phyloP scores from a whole-genome alignment of 2,797 vertebrate genomes.

The Parotocinclus haroldoi region DNA sequence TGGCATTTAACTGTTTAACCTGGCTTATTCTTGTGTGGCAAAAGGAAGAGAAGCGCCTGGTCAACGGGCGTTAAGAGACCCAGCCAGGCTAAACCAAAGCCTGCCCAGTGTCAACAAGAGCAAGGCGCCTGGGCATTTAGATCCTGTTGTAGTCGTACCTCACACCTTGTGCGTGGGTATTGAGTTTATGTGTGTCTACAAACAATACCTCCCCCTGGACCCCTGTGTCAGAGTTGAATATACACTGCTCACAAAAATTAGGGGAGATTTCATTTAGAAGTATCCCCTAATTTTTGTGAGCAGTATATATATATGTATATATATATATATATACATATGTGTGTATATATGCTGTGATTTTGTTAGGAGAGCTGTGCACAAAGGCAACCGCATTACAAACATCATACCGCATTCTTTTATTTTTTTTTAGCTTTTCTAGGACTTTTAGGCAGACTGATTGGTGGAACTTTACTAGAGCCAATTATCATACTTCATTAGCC shows the following conservation, averaged over 20 bases:
- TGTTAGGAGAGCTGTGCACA: too few relatives aligned
- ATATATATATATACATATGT: constrained; percentile 32
- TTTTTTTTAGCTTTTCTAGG: too few relatives aligned
- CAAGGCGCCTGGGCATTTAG: constrained; percentile 55
- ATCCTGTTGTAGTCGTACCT: constrained; percentile 50
- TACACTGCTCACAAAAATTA: too few relatives aligned
- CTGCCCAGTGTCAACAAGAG: constrained; percentile 69
- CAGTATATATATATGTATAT: not conserved
- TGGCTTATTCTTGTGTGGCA: constrained; percentile 82
- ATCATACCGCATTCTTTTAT: not conserved
- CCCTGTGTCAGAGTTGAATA: constrained; percentile 36
- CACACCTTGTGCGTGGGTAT: constrained; percentile 29
- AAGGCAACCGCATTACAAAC: not conserved
- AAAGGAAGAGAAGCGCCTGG: constrained; percentile 81
- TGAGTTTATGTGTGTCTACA: constrained; percentile 35
- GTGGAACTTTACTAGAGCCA: constrained; percentile 32
- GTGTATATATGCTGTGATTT: too few relatives aligned
- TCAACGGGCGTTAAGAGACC: constrained; percentile 88
- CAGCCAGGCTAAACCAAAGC: constrained; percentile 78
- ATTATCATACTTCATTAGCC: constrained; percentile 41
- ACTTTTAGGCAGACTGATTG: constrained; percentile 12
- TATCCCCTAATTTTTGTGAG: too few relatives aligned
- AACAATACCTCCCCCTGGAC: constrained; percentile 42
- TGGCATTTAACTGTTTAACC: constrained; percentile 99
- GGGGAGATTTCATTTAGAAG: too few relatives aligned